phyloP scores from a whole-genome alignment of 2,888 invertebrate species.

The Platerodrilus igneus region DNA sequence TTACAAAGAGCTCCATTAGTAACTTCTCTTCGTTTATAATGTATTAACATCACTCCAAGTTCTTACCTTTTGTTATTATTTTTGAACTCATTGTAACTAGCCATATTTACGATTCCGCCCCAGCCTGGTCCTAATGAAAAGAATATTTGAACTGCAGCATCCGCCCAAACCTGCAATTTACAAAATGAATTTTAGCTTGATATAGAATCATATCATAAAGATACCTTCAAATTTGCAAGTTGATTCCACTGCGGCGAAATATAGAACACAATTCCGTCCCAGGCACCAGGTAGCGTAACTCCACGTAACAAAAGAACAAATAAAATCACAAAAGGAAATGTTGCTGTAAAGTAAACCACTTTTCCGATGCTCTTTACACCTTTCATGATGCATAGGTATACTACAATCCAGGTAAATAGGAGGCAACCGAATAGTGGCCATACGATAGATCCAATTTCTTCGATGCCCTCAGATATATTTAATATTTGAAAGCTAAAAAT shows the following conservation, averaged over 20 bases:
- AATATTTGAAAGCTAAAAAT: slow-evolving; percentile 70
- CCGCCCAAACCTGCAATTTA: slow-evolving; percentile 74
- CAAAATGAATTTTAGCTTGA: neutral
- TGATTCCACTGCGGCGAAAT: slow-evolving; percentile 75
- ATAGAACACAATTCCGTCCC: slow-evolving; percentile 70
- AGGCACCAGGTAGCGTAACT: slow-evolving; percentile 75
- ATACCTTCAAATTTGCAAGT: slow-evolving; percentile 68
- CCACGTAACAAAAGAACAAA: slow-evolving; percentile 69
- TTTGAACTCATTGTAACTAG: slow-evolving; percentile 74
- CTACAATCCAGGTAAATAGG: slow-evolving; percentile 71
- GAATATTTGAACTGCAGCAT: slow-evolving; percentile 90
- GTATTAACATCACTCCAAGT: slow-evolving; percentile 3
- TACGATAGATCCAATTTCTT: slow-evolving; percentile 70
- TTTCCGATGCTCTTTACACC: slow-evolving; percentile 86
- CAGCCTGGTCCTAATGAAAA: slow-evolving; percentile 86
- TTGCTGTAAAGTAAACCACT: slow-evolving; percentile 85
- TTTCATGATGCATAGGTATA: slow-evolving; percentile 80
- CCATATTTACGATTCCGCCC: slow-evolving; percentile 81
- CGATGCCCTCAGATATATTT: slow-evolving; percentile 68
- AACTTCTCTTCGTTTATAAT: slow-evolving; percentile 1
- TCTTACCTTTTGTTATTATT: slow-evolving; percentile 65
- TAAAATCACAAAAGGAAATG: slow-evolving; percentile 75
- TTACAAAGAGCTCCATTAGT: neutral
- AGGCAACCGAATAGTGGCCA: slow-evolving; percentile 76
- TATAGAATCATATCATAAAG: neutral